phyloP scores from a whole-genome alignment of 2,888 invertebrate genomes.

The Drosophila mulleri region DNA sequence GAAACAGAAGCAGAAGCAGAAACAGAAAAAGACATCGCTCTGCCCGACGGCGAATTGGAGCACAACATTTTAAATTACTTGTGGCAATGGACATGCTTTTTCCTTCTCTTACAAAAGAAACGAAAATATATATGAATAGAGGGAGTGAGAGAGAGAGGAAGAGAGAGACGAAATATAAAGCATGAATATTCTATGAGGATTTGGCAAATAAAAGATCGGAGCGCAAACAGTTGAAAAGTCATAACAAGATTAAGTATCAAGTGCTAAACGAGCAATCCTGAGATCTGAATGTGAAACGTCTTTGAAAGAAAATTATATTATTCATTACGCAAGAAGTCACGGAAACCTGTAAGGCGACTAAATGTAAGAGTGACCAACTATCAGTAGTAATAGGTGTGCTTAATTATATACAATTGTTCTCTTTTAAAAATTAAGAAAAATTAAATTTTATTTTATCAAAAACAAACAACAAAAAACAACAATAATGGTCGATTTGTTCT shows the following conservation, averaged over 20 bases:
- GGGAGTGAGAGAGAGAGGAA: background rate
- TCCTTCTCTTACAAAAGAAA: constrained; percentile 17
- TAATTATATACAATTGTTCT: no score
- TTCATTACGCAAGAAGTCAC: background rate
- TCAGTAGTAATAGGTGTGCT: no score
- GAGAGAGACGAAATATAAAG: background rate
- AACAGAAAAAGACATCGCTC: constrained; percentile 47
- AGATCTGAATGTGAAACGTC: background rate
- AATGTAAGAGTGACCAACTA: background rate
- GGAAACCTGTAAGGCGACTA: background rate
- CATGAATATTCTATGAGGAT: background rate
- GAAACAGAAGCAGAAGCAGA: constrained; percentile 1
- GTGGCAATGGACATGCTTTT: constrained; percentile 56
- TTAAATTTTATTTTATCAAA: no score
- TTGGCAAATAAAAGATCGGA: background rate
- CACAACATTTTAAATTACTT: constrained; percentile 70
- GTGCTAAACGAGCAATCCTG: background rate
- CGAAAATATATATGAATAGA: background rate
- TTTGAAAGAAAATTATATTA: background rate
- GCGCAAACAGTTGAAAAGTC: background rate
- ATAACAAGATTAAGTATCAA: constrained; percentile 1
- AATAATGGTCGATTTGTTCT: no score
- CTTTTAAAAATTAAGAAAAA: no score
- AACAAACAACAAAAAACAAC: no score
- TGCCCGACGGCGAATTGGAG: constrained; percentile 63